phyloP scores from a whole-genome alignment of 2,113 vertebrate species.

The Pangasianodon hypophthalmus region DNA sequence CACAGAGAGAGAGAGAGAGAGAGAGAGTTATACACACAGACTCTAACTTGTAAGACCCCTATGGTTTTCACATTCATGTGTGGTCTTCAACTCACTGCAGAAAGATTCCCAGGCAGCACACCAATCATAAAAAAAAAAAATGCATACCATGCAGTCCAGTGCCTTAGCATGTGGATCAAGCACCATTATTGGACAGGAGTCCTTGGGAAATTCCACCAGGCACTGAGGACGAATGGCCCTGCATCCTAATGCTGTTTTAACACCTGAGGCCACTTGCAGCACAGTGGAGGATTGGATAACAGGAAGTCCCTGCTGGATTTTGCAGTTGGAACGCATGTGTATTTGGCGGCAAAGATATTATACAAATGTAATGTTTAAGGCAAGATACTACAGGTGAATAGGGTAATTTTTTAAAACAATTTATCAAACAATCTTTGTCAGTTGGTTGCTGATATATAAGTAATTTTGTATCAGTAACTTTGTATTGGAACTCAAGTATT shows the following conservation, averaged over 20 bases:
- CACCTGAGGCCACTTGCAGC: not conserved
- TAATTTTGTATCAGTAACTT: not conserved
- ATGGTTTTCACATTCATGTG: not conserved
- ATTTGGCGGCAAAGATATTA: not conserved
- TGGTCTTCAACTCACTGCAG: too few species aligned
- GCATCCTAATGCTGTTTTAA: not conserved
- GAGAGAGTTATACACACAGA: too few species aligned
- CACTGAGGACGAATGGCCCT: not conserved
- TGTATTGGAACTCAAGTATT: not conserved
- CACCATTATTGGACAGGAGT: not conserved
- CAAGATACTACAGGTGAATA: not conserved
- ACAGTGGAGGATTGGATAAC: not conserved
- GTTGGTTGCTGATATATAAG: not conserved
- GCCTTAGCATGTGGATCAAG: not conserved
- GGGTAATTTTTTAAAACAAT: not conserved
- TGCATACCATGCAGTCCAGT: too few species aligned
- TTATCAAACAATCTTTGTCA: not conserved
- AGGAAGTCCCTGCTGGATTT: not conserved
- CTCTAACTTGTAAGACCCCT: not conserved
- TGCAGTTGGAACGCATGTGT: not conserved
- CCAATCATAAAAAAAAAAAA: not conserved
- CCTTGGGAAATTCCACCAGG: not conserved
- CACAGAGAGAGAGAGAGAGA: not conserved
- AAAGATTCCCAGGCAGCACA: not conserved
- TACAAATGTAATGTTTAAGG: not conserved